Percentiles rank a stretch among this genome's conserved stretches.
These are phyloP conservation scores for Cheilosia impressa DNA, from an alignment of 2,888 invertebrate species.

Conservation along the genomic window DNA sequence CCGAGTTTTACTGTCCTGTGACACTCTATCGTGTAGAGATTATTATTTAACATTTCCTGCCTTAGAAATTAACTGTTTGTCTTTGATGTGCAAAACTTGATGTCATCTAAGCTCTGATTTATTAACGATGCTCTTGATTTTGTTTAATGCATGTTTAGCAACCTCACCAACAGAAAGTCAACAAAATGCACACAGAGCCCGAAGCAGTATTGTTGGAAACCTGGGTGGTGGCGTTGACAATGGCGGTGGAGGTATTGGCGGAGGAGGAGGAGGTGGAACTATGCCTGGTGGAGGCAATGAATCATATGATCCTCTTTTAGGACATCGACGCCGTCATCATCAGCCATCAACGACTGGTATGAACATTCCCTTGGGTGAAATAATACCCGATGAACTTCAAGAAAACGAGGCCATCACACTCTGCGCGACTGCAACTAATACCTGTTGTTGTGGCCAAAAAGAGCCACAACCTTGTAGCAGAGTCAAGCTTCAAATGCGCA, in stretches of 20 bases:
- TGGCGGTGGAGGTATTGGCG: constrained; percentile 67
- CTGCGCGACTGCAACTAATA: constrained; percentile 77
- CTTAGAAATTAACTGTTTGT: constrained; percentile 70
- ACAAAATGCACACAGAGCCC: constrained; percentile 77
- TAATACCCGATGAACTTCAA: constrained; percentile 73
- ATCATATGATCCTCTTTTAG: constrained; percentile 68
- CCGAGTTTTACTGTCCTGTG: constrained; percentile 11
- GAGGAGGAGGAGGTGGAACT: constrained; percentile 36
- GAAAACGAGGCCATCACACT: constrained; percentile 78
- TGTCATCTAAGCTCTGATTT: constrained; percentile 11
- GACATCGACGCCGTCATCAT: constrained; percentile 70
- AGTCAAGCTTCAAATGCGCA: constrained; percentile 60
- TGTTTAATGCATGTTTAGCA: constrained; percentile 47
- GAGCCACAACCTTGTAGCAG: constrained; percentile 70
- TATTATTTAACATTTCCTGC: constrained; percentile 53
- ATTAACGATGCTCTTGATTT: constrained; percentile 36
- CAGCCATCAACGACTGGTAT: constrained; percentile 57
- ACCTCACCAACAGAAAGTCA: constrained; percentile 77
- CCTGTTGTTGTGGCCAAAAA: constrained; percentile 76
- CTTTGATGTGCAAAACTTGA: constrained; percentile 61
- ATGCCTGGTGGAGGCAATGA: constrained; percentile 52
- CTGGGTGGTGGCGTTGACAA: constrained; percentile 76
- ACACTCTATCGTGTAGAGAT: constrained; percentile 37
- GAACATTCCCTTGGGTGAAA: constrained; percentile 68
- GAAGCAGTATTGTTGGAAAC: constrained; percentile 75